Evolutionary conservation across 2,888 invertebrate species (phyloP), one percentile per base, ranked within the genome.

Genomic region (Chloroclystis v-ata): DNA sequence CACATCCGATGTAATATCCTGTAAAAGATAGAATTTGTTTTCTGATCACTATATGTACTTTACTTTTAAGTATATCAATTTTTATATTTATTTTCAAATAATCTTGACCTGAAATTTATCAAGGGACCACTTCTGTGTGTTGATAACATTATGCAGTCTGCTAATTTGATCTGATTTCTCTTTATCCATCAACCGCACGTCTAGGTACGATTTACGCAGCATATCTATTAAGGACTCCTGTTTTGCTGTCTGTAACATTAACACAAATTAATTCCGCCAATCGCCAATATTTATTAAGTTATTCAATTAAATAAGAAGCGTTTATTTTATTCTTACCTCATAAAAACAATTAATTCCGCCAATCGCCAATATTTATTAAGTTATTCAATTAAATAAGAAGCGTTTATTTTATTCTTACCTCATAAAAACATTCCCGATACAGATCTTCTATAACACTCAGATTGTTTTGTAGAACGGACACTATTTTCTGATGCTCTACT

Each of bases 341-440:
- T 84, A 86, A 51, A 86, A 87, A 43, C 82, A 80, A n/a, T n/a
- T n/a, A n/a, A n/a, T n/a, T n/a, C n/a, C n/a, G n/a, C n/a, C n/a
- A n/a, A n/a, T n/a, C n/a, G n/a, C n/a, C n/a, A n/a, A n/a, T n/a
- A n/a, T n/a, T n/a, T n/a, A n/a, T n/a, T n/a, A n/a, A n/a, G n/a
- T n/a, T n/a, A n/a, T n/a, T 14, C 13, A 14, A 14, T 9, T n/a
- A 20, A 16, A 16, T 13, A 20, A 10, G 4, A 26, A 11, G 16
- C 1, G 8, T 28, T n/a, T 4, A 38, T 25, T 24, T 1, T 37
- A 14, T 14, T 10, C 77, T 78, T 57, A 86, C 86, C 78, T 87
- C 86, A 42, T 84, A 86, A 51, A 86, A 87, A 43, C 82, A 80
- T 37, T 86, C 84, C 37, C 79, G 63, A 56, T 87, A 87, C 1